Conservation (phyloP, 2,113 vertebrate genomes). For the Pelmatolapia mariae region DNA sequence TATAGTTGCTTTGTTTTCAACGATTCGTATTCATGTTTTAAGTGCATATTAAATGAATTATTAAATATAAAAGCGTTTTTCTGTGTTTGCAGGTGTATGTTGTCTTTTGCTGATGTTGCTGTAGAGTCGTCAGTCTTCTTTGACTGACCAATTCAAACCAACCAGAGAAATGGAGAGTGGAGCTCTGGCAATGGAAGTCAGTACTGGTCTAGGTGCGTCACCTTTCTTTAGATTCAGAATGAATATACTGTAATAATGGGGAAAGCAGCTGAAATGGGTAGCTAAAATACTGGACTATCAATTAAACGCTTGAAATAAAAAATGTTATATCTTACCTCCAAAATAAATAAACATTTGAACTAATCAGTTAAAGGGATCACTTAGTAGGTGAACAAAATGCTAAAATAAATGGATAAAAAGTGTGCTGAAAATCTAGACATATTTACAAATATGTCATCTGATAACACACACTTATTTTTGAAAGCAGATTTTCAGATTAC, state of each 20-base stretch:
- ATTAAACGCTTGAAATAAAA: not conserved
- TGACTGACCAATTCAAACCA: not conserved
- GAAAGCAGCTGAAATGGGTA: not conserved
- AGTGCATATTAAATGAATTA: not conserved
- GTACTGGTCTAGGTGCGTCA: slow-evolving; percentile 6
- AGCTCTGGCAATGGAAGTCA: slow-evolving; percentile 15
- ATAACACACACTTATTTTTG: not conserved
- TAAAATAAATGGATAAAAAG: not conserved
- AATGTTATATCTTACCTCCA: not conserved
- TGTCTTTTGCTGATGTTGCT: slow-evolving; percentile 14
- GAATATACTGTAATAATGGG: not conserved
- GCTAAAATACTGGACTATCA: not conserved
- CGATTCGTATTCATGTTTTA: not conserved
- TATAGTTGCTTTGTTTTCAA: not conserved
- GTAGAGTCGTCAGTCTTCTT: slow-evolving; percentile 13
- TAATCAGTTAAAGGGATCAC: not conserved
- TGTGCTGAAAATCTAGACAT: not conserved
- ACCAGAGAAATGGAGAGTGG: slow-evolving; percentile 22
- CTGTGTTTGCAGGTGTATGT: not conserved
- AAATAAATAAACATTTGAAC: not conserved
- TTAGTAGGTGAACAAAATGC: not conserved
- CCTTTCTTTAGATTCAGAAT: not conserved
- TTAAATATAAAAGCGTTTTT: not conserved
- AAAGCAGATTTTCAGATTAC: not conserved
- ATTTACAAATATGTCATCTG: not conserved